Base-by-base conservation (phyloP, 2,113 vertebrate genomes). In the Ctenodactylus gundi region DNA sequence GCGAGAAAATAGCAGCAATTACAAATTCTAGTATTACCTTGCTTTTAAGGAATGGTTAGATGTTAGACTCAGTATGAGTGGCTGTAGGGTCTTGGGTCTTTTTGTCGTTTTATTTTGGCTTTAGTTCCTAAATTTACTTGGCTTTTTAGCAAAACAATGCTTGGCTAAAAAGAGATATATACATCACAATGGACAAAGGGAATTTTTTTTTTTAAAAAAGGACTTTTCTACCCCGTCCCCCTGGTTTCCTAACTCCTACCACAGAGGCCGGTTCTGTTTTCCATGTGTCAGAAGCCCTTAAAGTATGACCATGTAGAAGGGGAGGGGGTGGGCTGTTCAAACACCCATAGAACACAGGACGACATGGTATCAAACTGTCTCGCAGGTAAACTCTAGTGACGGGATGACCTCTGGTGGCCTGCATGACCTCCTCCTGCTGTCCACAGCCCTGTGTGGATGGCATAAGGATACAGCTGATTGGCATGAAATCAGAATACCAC, bases 11-110 rank as follows among this genome's bases (percentile, higher is more conserved):
- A 85, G 7, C n/a, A 92, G 23, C 7, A 70, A 51, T 72, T 96
- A 65, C n/a, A 87, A 96, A 94, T 11, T 89, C 29, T 31, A 94
- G 62, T 73, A 31, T 73, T 0, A 62, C 72, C 57, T 58, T 91
- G 34, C 39, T 44, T 76, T 75, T 76, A 39, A 55, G 9, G 21
- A 67, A 70, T 49, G 27, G 21, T 51, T 73, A 8, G 58, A 34
- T 62, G 1, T 58, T 88, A 31, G 5, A 92, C 7, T 83, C 7
- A 85, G 58, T 92, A 83, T 90, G 17, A 23, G 34, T 27, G 65
- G 34, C 8, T 83, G 8, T 21, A n/a, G n/a, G n/a, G 75, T 72
- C 46, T 44, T 78, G 25, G 29, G 83, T 83, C 91, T 78, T 85
- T 51, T 36, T 81, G 34, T 65, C 18, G 1, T 68, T 84, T 93